Evolutionary conservation across 2,113 vertebrate species (phyloP).

Genomic region (Anarhynchus alexandrinus): DNA sequence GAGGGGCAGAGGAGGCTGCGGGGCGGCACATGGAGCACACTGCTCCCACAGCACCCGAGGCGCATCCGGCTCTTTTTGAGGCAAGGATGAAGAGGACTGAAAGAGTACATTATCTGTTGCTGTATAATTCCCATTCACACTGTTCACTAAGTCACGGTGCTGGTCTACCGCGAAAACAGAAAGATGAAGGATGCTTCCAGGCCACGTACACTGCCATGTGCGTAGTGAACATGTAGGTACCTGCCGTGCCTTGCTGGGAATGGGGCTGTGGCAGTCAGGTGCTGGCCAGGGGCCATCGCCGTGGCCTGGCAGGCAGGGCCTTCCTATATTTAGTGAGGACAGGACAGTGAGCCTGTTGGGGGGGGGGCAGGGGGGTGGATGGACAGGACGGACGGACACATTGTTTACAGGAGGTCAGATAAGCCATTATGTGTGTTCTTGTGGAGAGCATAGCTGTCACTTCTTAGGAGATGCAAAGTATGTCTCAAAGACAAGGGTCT

Average conservation of each 20-base stretch:
- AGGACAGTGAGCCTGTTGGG: not conserved
- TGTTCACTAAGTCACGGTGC: not conserved
- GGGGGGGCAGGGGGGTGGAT: too few species aligned
- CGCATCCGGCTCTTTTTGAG: fast-evolving
- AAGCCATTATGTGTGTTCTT: not conserved
- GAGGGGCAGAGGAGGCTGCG: not conserved
- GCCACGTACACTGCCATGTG: not conserved
- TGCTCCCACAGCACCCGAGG: fast-evolving
- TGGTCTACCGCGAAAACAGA: not conserved
- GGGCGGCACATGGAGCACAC: fast-evolving
- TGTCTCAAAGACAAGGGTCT: conserved; percentile 38
- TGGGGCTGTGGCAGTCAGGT: not conserved
- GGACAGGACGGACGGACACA: not conserved
- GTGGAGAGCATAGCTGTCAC: not conserved
- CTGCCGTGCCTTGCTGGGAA: not conserved
- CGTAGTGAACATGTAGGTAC: fast-evolving
- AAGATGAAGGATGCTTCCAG: not conserved
- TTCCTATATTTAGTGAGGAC: not conserved
- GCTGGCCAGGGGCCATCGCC: not conserved
- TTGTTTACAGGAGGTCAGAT: conserved; percentile 27
- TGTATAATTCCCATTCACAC: not conserved
- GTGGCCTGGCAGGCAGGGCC: not conserved
- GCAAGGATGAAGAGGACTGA: not conserved
- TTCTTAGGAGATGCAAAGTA: conserved; percentile 16
- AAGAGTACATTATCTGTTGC: not conserved